Conservation (phyloP, 2,797 vertebrate genomes). For the Echiichthys vipera region DNA sequence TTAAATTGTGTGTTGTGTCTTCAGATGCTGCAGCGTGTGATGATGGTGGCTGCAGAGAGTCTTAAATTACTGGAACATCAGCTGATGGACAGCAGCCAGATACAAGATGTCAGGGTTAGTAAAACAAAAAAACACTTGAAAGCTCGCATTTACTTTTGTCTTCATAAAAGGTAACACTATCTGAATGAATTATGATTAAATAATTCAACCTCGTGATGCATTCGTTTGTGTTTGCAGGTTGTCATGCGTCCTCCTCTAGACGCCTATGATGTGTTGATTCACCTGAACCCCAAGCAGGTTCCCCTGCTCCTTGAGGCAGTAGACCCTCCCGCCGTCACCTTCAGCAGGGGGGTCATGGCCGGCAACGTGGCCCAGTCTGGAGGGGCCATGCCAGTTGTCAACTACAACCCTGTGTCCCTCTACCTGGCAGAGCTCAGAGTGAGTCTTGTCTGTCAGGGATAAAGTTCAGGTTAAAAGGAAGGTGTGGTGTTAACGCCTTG, state of each 20-base stretch:
- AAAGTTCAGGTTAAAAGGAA: background rate
- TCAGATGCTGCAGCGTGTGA: slow-evolving; percentile 92
- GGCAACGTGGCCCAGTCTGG: slow-evolving; percentile 37
- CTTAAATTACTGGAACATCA: slow-evolving; percentile 88
- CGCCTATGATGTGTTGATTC: slow-evolving; percentile 92
- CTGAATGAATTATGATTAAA: background rate
- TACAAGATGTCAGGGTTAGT: slow-evolving; percentile 91
- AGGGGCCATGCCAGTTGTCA: slow-evolving; percentile 88
- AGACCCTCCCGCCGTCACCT: slow-evolving; percentile 83
- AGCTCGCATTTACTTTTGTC: background rate
- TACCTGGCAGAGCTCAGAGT: slow-evolving; percentile 92
- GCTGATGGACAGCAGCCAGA: slow-evolving; percentile 84
- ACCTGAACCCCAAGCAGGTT: slow-evolving; percentile 89
- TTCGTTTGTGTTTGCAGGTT: slow-evolving; percentile 78
- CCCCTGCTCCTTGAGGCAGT: slow-evolving; percentile 89
- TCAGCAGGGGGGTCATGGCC: slow-evolving; percentile 80
- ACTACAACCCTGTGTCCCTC: slow-evolving; percentile 91
- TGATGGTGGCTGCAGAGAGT: slow-evolving; percentile 89
- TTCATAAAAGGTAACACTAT: background rate
- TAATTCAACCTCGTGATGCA: background rate
- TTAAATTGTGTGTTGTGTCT: background rate
- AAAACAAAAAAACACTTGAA: background rate
- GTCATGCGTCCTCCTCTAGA: slow-evolving; percentile 93
- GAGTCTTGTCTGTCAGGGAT: slow-evolving; percentile 54
- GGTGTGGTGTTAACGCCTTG: background rate